These are phyloP conservation scores for Cabera pusaria DNA, from an alignment of 2,888 invertebrate genomes.

Conservation along the genomic window DNA sequence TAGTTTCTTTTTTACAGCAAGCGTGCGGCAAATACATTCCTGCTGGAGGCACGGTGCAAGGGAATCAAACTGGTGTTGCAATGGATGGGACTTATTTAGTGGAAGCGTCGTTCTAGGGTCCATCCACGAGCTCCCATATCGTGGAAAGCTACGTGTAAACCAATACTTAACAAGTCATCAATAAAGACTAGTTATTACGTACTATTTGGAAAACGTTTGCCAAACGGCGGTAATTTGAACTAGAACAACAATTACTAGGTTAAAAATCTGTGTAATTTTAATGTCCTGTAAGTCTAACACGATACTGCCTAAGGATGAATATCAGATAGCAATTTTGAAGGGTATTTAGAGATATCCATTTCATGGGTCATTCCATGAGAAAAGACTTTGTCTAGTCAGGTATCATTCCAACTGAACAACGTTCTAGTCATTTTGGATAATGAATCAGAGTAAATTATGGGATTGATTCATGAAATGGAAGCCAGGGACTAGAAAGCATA, in stretches of 20 bases:
- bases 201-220: conserved; percentile 27
- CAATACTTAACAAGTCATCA: conserved; percentile 25
- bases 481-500: conserved; percentile 15
- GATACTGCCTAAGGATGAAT: conserved; percentile 73
- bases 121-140: conserved; percentile 58
- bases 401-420: conserved; percentile 25
- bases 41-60: conserved; percentile 90
- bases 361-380: conserved; percentile 25
- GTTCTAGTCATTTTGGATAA: conserved; percentile 29
- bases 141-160: conserved; percentile 69
- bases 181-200: no score
- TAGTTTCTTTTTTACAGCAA: conserved; percentile 83
- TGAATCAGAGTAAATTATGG: conserved; percentile 12
- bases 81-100: conserved; percentile 94
- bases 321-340: conserved; percentile 53
- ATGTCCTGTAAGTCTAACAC: conserved; percentile 68
- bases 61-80: conserved; percentile 91
- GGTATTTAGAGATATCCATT: conserved; percentile 20
- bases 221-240: conserved; percentile 29
- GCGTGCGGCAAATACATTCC: conserved; percentile 95
- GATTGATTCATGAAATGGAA: conserved; percentile 28
- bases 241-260: conserved; percentile 71
- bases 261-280: conserved; percentile 56
- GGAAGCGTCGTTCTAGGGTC: conserved; percentile 90
- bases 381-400: conserved; percentile 23